Evolutionary conservation across 2,797 vertebrate species (phyloP).

Genomic region (Semotilus atromaculatus): DNA sequence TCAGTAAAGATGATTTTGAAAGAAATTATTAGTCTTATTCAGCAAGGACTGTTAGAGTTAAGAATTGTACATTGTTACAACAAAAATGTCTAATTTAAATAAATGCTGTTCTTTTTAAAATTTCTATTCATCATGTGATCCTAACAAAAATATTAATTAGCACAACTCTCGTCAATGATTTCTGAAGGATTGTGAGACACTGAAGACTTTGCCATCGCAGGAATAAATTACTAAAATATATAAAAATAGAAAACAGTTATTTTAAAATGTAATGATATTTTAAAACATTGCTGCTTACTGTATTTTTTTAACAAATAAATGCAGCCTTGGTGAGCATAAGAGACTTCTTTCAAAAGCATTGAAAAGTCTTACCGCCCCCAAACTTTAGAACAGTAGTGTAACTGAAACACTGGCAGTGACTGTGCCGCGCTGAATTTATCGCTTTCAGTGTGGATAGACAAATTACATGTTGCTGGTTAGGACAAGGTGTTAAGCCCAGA

Average conservation of each 20-base stretch:
- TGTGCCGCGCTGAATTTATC: neutral
- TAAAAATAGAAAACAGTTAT: neutral
- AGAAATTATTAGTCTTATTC: neutral
- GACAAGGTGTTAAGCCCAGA: slow-evolving; percentile 2
- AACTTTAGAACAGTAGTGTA: neutral
- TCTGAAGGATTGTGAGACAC: neutral
- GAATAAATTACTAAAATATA: neutral
- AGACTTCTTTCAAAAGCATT: neutral
- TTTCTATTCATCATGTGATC: neutral
- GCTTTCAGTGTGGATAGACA: neutral
- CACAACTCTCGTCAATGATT: neutral
- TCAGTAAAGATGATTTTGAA: neutral
- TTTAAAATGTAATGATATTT: neutral
- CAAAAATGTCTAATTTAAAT: neutral
- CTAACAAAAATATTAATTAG: neutral
- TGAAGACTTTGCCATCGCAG: neutral
- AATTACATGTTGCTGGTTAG: neutral
- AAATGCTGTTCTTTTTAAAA: neutral
- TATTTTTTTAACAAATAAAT: neutral
- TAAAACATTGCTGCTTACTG: neutral
- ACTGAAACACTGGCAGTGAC: neutral
- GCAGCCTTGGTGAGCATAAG: neutral
- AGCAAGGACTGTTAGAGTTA: neutral
- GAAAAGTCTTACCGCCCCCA: neutral
- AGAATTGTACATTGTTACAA: neutral